Percentiles rank a stretch among this genome's conserved stretches.
These are phyloP conservation scores for Mastacembelus armatus DNA, from an alignment of 2,797 vertebrate species.

Conservation along the genomic window DNA sequence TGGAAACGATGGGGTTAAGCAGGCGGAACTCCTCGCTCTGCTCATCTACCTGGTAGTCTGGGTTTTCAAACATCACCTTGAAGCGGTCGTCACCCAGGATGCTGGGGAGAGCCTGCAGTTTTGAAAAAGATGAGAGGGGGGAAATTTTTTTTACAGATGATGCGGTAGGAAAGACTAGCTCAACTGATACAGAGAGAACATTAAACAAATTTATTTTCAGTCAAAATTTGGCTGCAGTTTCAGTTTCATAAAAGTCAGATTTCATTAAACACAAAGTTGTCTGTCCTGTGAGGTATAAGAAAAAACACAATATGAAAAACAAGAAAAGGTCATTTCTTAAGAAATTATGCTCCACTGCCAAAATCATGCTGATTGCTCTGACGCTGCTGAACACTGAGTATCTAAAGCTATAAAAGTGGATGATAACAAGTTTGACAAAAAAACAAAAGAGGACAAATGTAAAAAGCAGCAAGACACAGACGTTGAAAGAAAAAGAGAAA, in stretches of 20 bases:
- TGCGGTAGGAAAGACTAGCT: not conserved
- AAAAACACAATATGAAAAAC: not conserved
- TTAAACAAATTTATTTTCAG: not conserved
- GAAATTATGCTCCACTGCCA: no score
- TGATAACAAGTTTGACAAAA: no score
- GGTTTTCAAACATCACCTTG: conserved; percentile 99
- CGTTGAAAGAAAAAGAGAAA: no score
- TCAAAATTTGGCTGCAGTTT: not conserved
- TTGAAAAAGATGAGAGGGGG: conserved; percentile 18
- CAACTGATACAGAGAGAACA: not conserved
- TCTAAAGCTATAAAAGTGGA: no score
- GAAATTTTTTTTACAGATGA: not conserved
- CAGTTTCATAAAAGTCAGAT: no score
- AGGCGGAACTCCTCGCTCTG: conserved; percentile 96
- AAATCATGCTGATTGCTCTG: no score
- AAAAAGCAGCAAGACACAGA: no score
- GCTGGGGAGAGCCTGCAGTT: conserved; percentile 86
- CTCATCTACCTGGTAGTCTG: conserved; percentile 97
- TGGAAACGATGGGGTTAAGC: conserved; percentile 97
- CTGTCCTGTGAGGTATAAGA: no score
- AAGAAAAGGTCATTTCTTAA: no score
- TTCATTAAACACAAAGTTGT: no score
- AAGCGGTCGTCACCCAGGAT: conserved; percentile 95
- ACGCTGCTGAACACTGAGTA: no score
- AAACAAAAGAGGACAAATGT: no score